Conservation (phyloP, 2,113 vertebrate genomes). For the Elephantulus edwardii region DNA sequence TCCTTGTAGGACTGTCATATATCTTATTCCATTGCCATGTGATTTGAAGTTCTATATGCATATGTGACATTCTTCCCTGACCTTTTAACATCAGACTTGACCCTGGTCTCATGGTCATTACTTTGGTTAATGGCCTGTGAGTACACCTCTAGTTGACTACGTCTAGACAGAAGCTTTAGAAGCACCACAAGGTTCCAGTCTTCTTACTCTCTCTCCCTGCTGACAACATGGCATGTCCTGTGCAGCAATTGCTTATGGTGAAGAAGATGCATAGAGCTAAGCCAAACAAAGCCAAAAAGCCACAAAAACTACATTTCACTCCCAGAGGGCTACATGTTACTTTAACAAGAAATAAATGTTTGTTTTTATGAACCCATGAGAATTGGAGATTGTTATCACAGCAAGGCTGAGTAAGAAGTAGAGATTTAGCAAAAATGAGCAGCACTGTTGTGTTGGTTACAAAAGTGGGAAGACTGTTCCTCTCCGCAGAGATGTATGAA, state of each 20-base stretch:
- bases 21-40: neutral
- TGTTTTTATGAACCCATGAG: slow-evolving; percentile 3
- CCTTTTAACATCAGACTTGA: neutral
- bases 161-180: neutral
- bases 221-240: neutral
- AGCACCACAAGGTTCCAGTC: neutral
- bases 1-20: neutral
- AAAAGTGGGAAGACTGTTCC: neutral
- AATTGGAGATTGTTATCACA: neutral
- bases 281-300: neutral
- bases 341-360: neutral
- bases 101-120: neutral
- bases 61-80: neutral
- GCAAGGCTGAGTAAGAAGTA: neutral
- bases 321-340: neutral
- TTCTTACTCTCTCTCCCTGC: neutral
- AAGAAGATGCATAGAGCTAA: neutral
- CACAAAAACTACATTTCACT: neutral
- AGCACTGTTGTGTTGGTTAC: neutral
- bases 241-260: neutral
- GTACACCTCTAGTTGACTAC: neutral
- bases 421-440: slow-evolving; percentile 5
- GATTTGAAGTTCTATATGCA: neutral
- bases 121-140: neutral
- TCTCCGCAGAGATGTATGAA: neutral